phyloP scores from a whole-genome alignment of 2,797 vertebrate species.

The Aplochiton taeniatus region DNA sequence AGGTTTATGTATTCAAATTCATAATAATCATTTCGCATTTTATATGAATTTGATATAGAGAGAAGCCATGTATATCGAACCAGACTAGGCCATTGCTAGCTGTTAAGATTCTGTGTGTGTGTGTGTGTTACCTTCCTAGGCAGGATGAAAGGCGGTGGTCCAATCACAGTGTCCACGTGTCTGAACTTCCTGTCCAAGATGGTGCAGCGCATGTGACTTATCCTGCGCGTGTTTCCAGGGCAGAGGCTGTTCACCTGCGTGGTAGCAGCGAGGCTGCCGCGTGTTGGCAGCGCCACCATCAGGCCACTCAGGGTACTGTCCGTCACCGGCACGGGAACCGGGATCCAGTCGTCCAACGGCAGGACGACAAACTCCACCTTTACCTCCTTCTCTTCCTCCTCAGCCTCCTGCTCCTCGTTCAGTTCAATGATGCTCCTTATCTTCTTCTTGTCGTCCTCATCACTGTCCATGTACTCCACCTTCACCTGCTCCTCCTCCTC shows the following conservation, averaged over 20 bases:
- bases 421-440: neutral
- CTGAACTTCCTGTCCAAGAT: conserved; percentile 43
- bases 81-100: too few species aligned
- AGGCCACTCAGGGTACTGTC: conserved; percentile 19
- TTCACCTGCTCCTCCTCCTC: conserved; percentile 24
- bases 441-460: conserved; percentile 32
- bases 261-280: neutral
- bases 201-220: conserved; percentile 37
- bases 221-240: neutral
- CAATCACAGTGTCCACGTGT: conserved; percentile 37
- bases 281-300: conserved; percentile 31
- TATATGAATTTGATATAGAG: too few species aligned
- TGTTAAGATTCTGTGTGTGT: neutral
- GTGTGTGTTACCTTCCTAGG: conserved; percentile 26
- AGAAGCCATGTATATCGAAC: too few species aligned
- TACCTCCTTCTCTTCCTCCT: conserved; percentile 11
- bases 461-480: conserved; percentile 46
- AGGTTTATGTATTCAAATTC: too few species aligned
- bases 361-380: conserved; percentile 48
- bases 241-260: neutral
- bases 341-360: conserved; percentile 80
- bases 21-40: too few species aligned
- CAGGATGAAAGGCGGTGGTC: conserved; percentile 30
- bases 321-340: conserved; percentile 26
- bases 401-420: neutral